Conservation (phyloP, 2,888 invertebrate species). For the Podabrus alpinus region DNA sequence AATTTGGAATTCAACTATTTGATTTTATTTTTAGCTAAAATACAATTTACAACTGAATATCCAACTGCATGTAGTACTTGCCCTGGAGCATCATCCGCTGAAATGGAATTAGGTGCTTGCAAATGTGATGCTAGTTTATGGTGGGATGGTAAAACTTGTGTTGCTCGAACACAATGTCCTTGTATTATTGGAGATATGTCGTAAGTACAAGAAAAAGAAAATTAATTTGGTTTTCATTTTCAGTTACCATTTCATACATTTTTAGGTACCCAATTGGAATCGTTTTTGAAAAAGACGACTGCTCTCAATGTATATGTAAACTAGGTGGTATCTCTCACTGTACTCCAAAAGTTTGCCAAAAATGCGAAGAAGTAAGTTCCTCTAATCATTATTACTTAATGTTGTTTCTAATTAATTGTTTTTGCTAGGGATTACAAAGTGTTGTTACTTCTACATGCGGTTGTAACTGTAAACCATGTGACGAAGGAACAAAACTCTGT, state of each 20-base stretch:
- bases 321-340: conserved; percentile 75
- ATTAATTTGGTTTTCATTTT: background rate
- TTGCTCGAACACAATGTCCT: conserved; percentile 73
- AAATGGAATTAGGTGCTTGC: conserved; percentile 56
- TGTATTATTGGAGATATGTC: conserved; percentile 72
- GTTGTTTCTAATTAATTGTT: background rate
- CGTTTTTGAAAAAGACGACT: conserved; percentile 71
- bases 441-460: conserved; percentile 66
- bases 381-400: conserved; percentile 31
- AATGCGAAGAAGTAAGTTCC: conserved; percentile 61
- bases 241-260: no score
- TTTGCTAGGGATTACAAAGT: conserved; percentile 59
- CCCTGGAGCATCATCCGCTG: conserved; percentile 55
- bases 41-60: conserved; percentile 8
- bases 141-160: conserved; percentile 79
- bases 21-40: background rate
- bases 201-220: conserved; percentile 50
- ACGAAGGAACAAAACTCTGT: conserved; percentile 68
- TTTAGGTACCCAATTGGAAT: conserved; percentile 73
- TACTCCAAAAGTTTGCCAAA: conserved; percentile 68
- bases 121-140: conserved; percentile 60
- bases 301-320: conserved; percentile 79
- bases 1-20: background rate
- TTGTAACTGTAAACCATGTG: conserved; percentile 76
- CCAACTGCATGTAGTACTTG: conserved; percentile 59